Evolutionary conservation across 1,140 invertebrate genomes (phyloP).

Genomic region (Nautilus pompilius): DNA sequence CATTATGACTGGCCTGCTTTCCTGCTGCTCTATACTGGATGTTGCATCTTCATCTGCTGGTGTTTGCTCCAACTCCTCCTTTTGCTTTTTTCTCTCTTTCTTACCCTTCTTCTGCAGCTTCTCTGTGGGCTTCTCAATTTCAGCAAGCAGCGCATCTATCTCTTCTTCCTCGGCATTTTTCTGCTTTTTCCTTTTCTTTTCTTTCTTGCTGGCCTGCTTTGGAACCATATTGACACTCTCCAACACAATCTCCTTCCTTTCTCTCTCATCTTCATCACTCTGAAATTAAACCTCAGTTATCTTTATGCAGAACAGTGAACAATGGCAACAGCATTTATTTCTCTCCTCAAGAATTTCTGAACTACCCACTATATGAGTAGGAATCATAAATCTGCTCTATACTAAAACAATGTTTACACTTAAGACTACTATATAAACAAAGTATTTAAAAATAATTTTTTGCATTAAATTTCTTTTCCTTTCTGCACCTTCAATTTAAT

Average conservation of each 20-base stretch:
- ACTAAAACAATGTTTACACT: too few relatives aligned
- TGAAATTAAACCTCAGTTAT: too few relatives aligned
- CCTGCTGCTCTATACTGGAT: constrained; percentile 36
- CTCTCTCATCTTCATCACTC: constrained; percentile 12
- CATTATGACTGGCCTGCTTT: constrained; percentile 6
- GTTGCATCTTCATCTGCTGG: constrained; percentile 45
- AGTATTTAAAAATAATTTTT: too few relatives aligned
- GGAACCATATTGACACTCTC: constrained; percentile 9
- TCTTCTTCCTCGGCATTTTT: constrained; percentile 77
- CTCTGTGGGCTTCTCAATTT: constrained; percentile 34
- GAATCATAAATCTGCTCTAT: too few relatives aligned
- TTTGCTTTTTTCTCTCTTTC: constrained; percentile 55
- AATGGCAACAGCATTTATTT: too few relatives aligned
- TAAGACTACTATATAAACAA: too few relatives aligned
- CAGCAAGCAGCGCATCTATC: constrained; percentile 76
- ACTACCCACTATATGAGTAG: too few relatives aligned
- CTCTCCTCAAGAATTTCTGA: too few relatives aligned
- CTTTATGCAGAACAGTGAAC: too few relatives aligned
- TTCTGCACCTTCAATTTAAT: too few relatives aligned
- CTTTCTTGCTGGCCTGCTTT: constrained; percentile 27
- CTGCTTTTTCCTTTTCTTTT: constrained; percentile 38
- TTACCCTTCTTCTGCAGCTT: constrained; percentile 52
- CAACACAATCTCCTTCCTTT: constrained; percentile 8
- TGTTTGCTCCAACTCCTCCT: constrained; percentile 24
- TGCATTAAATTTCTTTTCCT: too few relatives aligned